phyloP scores from a whole-genome alignment of 2,797 vertebrate genomes.

The Pseudochromis fuscus region DNA sequence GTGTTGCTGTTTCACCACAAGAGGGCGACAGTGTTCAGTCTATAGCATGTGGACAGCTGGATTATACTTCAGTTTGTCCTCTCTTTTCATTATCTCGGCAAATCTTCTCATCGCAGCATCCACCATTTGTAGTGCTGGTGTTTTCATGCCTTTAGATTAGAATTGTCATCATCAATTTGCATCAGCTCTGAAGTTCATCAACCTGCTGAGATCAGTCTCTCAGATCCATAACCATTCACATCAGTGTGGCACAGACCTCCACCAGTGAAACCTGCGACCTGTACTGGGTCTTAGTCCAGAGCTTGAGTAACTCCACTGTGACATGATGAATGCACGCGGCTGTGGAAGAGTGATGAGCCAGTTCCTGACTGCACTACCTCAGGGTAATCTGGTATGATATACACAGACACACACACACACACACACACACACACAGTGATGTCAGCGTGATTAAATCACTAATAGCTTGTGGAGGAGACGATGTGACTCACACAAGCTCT shows the following conservation, averaged over 20 bases:
- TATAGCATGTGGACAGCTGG: no score
- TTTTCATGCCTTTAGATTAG: not conserved
- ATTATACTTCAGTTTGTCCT: no score
- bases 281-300: conserved; percentile 38
- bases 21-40: no score
- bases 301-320: conserved; percentile 46
- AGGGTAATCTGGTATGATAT: conserved; percentile 71
- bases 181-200: not conserved
- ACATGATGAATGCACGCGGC: conserved; percentile 53
- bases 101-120: no score
- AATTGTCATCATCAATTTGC: not conserved
- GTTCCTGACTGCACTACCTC: conserved; percentile 65
- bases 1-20: no score
- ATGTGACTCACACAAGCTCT: conserved; percentile 74
- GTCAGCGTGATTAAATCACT: conserved; percentile 79
- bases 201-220: not conserved
- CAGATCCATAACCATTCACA: not conserved
- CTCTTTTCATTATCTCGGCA: no score
- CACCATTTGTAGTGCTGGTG: not conserved
- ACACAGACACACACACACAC: conserved; percentile 29
- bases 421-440: conserved; percentile 48
- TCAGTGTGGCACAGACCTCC: not conserved
- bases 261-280: conserved; percentile 7
- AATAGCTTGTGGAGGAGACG: conserved; percentile 74
- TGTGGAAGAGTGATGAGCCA: conserved; percentile 63